Evolutionary conservation across 2,113 vertebrate genomes (phyloP).

Genomic region (Protobothrops flavoviridis): DNA sequence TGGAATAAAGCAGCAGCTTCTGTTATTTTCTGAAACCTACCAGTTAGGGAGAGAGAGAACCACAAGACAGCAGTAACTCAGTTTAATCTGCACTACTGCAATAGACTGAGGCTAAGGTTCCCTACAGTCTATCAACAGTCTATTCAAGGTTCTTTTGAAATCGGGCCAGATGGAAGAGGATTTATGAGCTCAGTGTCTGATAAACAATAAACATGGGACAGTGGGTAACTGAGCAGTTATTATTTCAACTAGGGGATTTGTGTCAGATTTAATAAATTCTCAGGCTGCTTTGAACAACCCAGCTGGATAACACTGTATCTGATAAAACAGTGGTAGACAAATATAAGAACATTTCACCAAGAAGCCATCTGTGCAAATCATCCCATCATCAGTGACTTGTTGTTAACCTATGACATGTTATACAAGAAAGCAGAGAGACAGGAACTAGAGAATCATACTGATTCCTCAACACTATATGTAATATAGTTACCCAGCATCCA

Average conservation of each 20-base stretch:
- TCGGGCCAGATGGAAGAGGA: not conserved
- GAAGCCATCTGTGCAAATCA: not conserved
- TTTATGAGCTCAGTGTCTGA: not conserved
- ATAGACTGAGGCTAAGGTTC: not conserved
- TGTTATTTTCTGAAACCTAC: not conserved
- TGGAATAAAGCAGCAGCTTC: not conserved
- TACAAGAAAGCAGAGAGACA: not conserved
- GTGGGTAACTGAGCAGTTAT: not conserved
- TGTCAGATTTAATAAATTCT: not conserved
- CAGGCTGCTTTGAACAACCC: not conserved
- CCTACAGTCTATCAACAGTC: not conserved
- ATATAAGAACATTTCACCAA: not conserved
- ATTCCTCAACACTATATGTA: not conserved
- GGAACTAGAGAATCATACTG: not conserved
- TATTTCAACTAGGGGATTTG: not conserved
- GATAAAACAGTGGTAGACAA: not conserved
- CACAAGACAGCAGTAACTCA: not conserved
- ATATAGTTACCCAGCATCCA: not conserved
- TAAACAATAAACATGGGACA: not conserved
- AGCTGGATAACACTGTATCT: not conserved
- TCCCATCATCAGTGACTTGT: not conserved
- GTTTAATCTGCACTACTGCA: not conserved
- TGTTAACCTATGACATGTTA: not conserved
- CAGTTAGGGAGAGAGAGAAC: not conserved
- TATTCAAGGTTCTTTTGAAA: not conserved